Conservation (phyloP, 2,888 invertebrate species). For the Punctoribates punctum region DNA sequence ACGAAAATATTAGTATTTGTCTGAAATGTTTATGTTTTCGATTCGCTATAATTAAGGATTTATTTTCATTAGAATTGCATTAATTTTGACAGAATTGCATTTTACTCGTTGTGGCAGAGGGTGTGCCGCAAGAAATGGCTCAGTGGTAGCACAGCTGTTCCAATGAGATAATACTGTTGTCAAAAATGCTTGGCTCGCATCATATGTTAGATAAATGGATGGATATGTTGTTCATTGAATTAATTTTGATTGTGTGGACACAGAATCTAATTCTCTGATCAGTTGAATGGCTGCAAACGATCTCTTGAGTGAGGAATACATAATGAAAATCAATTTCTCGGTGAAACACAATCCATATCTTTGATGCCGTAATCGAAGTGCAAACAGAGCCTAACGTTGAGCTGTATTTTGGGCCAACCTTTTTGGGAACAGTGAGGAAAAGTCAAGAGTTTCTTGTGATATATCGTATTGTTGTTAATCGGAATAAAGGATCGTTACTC, state of each 20-base stretch:
- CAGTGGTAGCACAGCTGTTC: too few species aligned
- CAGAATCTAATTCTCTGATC: background rate
- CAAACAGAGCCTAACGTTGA: background rate
- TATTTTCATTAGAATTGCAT: too few species aligned
- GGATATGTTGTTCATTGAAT: background rate
- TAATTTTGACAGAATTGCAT: too few species aligned
- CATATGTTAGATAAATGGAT: too few species aligned
- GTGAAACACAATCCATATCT: background rate
- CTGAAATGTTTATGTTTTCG: too few species aligned
- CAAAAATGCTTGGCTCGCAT: too few species aligned
- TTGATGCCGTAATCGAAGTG: background rate
- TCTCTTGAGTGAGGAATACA: background rate
- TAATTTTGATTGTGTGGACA: background rate
- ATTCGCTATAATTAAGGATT: too few species aligned
- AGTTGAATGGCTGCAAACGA: background rate
- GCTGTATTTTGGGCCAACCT: background rate
- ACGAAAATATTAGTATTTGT: too few species aligned
- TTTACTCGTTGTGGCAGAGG: too few species aligned
- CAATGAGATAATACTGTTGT: too few species aligned
- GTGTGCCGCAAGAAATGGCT: too few species aligned
- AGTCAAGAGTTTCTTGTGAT: background rate
- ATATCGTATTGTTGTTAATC: slow-evolving; percentile 8
- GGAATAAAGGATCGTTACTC: background rate
- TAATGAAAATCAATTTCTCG: background rate
- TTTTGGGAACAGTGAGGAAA: too few species aligned